Base-by-base conservation (phyloP, 2,113 vertebrate species). In the Syrmaticus mikado region DNA sequence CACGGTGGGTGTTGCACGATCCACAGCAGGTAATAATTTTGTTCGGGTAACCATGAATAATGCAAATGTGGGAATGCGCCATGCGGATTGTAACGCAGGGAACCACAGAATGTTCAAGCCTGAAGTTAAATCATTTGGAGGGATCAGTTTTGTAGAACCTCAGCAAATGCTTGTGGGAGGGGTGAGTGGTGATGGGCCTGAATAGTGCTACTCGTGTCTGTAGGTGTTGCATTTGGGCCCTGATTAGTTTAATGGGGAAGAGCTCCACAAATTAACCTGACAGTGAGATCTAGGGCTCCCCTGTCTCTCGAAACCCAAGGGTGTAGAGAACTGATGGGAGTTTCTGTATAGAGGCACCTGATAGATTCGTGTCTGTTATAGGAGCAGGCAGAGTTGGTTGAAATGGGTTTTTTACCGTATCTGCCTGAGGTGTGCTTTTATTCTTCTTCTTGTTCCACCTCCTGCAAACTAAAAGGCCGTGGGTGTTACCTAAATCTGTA, bases 301-400 rank as follows among this genome's bases (percentile, higher is more conserved):
- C 0, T 0, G 77, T 38, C 68, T 85, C 53, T 72, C 20, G 0
- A 13, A 0, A 0, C 30, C 67, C 67, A 0, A n/a, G 16, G 21
- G 10, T 32, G 17, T 32, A 70, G 50, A 53, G 58, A 72, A 5
- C 30, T 65, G 2, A n/a, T n/a, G 46, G 53, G 36, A 76, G 17
- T 53, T 89, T 15, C 0, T 70, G 41, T 32, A 38, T 65, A 93
- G 66, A 82, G 43, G 20, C 58, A 32, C 30, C 48, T 10, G 27
- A 22, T 55, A 41, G 48, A 25, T 43, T 76, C 21, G 2, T 12
- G 5, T 68, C 48, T 38, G 27, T 53, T 43, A 14, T 12, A 22
- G 73, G 64, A 43, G 11, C 5, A 46, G 40, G 7, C 28, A 64
- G 22, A 1, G 78, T 70, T 20, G 52, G 58, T 20, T 62, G 27